phyloP scores from a whole-genome alignment of 2,888 invertebrate species.

The Augochlorella aurata region DNA sequence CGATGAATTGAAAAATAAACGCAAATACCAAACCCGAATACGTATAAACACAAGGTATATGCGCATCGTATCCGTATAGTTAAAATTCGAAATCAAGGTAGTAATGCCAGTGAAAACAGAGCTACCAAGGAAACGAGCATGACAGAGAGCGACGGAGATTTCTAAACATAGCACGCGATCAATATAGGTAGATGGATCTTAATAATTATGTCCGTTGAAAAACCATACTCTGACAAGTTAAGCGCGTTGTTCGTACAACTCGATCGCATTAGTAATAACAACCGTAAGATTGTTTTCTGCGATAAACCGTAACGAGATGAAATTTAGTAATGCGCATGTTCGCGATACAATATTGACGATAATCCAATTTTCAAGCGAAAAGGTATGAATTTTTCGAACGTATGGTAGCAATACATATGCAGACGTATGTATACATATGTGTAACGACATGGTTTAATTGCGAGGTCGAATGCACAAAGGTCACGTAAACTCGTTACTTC shows the following conservation, averaged over 20 bases:
- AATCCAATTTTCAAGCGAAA: neutral
- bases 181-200: slow-evolving; percentile 39
- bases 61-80: neutral
- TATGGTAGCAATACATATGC: neutral
- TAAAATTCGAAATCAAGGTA: neutral
- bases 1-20: neutral
- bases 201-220: slow-evolving; percentile 31
- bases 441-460: too few relatives aligned
- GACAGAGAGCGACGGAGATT: slow-evolving; percentile 5
- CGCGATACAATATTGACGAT: neutral
- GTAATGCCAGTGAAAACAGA: neutral
- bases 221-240: neutral
- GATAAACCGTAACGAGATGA: neutral
- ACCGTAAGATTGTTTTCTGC: neutral
- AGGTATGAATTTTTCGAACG: too few relatives aligned
- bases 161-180: slow-evolving; percentile 62
- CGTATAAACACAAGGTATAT: neutral
- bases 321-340: neutral
- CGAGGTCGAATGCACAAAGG: too few relatives aligned
- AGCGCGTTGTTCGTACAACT: neutral
- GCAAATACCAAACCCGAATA: neutral
- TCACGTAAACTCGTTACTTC: slow-evolving; percentile 32
- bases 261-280: neutral
- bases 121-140: neutral
- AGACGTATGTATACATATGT: too few relatives aligned